Evolutionary conservation across 2,113 vertebrate genomes (phyloP).

Genomic region (Balaeniceps rex): DNA sequence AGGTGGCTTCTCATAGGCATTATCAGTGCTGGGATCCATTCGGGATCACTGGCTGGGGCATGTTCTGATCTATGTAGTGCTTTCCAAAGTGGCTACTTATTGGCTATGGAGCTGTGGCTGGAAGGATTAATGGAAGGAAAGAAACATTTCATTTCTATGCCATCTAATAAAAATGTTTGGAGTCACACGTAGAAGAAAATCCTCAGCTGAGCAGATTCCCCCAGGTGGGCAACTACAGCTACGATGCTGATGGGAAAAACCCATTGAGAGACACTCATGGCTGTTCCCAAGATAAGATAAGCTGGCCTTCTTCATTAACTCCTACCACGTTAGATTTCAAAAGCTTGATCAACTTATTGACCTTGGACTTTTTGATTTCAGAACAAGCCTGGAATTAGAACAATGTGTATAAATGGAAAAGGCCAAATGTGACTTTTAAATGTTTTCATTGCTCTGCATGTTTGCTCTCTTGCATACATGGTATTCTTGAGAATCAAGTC

Average conservation of each 20-base stretch:
- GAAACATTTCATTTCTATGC: background rate
- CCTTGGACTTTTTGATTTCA: background rate
- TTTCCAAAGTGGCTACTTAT: background rate
- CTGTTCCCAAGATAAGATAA: background rate
- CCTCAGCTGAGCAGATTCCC: background rate
- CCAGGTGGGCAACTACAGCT: background rate
- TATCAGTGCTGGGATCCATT: background rate
- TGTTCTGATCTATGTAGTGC: background rate
- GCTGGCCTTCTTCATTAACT: background rate
- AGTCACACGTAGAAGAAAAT: background rate
- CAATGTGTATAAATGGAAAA: background rate
- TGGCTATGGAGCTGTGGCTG: background rate
- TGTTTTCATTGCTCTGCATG: background rate
- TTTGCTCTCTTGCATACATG: background rate
- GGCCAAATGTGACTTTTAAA: background rate
- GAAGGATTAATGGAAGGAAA: background rate
- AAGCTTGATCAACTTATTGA: background rate
- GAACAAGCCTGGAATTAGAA: background rate
- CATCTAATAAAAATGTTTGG: background rate
- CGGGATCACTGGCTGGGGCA: background rate
- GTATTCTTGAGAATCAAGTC: background rate
- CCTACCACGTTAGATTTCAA: background rate
- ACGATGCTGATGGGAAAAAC: background rate
- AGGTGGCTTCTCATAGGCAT: background rate
- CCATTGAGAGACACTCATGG: rapidly evolving